Evolutionary conservation across 37 sponge, comb jelly and placozoan species (phyloP).

Genomic region (Petrosia ficiformis): DNA sequence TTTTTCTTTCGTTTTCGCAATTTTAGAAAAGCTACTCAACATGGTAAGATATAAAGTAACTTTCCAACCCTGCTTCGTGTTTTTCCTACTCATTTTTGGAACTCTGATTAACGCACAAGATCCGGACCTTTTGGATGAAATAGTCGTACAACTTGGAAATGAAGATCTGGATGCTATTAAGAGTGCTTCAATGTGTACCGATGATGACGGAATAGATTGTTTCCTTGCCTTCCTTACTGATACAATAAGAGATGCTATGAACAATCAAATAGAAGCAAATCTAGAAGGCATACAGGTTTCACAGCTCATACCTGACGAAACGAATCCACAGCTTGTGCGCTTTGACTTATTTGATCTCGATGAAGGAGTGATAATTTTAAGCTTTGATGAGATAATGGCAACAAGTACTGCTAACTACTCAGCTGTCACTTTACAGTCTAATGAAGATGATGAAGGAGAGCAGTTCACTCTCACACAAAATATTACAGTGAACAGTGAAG

Average conservation of each 20-base stretch:
- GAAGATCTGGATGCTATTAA: slow-evolving; percentile 74
- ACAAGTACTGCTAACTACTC: slow-evolving; percentile 47
- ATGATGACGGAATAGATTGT: slow-evolving; percentile 31
- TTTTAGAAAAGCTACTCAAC: too few relatives aligned
- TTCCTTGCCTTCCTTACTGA: slow-evolving; percentile 37
- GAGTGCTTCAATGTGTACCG: slow-evolving; percentile 63
- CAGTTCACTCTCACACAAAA: slow-evolving; percentile 8
- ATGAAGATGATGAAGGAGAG: background rate
- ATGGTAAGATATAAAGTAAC: too few relatives aligned
- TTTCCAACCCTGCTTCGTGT: too few relatives aligned
- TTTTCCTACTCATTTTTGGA: slow-evolving; percentile 4
- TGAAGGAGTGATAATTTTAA: slow-evolving; percentile 55
- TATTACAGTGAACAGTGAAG: background rate
- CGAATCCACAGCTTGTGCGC: slow-evolving; percentile 44
- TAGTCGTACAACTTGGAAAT: slow-evolving; percentile 46
- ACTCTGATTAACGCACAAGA: background rate
- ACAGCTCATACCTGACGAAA: slow-evolving; percentile 40
- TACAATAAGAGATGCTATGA: slow-evolving; percentile 61
- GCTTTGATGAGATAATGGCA: slow-evolving; percentile 68
- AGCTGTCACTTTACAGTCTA: slow-evolving; percentile 32
- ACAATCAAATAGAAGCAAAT: slow-evolving; percentile 33
- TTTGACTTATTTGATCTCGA: slow-evolving; percentile 64
- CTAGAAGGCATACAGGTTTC: slow-evolving; percentile 19
- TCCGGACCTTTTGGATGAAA: slow-evolving; percentile 31
- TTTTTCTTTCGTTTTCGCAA: too few relatives aligned